phyloP scores from a whole-genome alignment of 2,888 invertebrate genomes.

The Auanema freiburgensis region DNA sequence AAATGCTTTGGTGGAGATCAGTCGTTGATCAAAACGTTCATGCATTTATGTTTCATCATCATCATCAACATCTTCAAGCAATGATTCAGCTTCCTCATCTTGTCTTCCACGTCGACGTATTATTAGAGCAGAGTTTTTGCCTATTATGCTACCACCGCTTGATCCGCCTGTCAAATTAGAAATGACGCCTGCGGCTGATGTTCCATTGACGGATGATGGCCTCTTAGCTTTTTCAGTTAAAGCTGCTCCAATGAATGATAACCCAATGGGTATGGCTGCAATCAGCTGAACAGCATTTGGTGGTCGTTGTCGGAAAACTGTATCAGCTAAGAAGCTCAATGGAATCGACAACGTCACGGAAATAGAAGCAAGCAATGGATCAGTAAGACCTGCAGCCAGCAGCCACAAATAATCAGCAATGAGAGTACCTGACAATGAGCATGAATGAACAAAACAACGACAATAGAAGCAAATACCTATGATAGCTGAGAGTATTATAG shows the following conservation, averaged over 20 bases:
- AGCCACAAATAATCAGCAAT: slow-evolving; percentile 89
- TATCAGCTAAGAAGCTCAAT: slow-evolving; percentile 83
- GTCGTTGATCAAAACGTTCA: no score
- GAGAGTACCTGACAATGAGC: slow-evolving; percentile 76
- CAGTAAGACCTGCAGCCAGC: slow-evolving; percentile 91
- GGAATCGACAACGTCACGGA: slow-evolving; percentile 85
- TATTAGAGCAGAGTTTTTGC: no score
- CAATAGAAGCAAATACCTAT: slow-evolving; percentile 24
- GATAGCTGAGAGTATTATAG: slow-evolving; percentile 34
- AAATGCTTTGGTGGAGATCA: no score
- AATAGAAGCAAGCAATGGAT: slow-evolving; percentile 83
- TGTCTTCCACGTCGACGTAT: no score
- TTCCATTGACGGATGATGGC: not conserved
- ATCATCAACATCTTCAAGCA: no score
- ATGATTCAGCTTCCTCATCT: no score
- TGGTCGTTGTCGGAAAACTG: slow-evolving; percentile 65
- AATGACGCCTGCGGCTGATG: not conserved
- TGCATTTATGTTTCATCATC: no score
- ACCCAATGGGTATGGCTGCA: slow-evolving; percentile 78
- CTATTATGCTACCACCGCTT: no score
- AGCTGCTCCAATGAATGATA: slow-evolving; percentile 77
- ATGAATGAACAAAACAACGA: not conserved
- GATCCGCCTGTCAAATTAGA: not conserved
- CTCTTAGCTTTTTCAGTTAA: slow-evolving; percentile 67
- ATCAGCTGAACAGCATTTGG: slow-evolving; percentile 75